phyloP scores from a whole-genome alignment of 2,888 invertebrate genomes.

The Beris morrisii region DNA sequence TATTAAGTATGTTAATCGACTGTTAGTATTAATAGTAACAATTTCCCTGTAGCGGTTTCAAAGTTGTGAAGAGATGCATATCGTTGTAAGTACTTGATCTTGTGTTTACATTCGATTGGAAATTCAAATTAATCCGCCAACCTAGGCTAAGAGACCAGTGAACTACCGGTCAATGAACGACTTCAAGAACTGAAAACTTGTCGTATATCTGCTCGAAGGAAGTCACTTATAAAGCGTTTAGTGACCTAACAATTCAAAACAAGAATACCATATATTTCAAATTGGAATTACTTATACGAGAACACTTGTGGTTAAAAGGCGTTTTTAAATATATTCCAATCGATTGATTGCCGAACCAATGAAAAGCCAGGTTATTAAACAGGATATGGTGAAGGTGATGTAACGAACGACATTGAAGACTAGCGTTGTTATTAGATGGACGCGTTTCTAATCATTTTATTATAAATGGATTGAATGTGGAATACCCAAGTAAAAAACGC shows the following conservation, averaged over 20 bases:
- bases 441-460: too few species aligned
- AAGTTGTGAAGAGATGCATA: constrained; percentile 13
- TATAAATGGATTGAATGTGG: too few species aligned
- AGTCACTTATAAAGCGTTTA: too few species aligned
- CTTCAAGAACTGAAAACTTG: constrained; percentile 19
- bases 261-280: too few species aligned
- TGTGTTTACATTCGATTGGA: constrained; percentile 30
- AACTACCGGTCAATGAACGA: constrained; percentile 31
- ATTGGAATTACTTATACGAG: too few species aligned
- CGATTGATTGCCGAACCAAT: neutral
- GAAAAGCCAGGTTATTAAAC: neutral
- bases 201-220: too few species aligned
- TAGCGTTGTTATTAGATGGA: too few species aligned
- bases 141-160: constrained; percentile 27
- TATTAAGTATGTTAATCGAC: constrained; percentile 15
- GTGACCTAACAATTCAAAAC: too few species aligned
- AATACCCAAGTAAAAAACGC: too few species aligned
- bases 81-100: constrained; percentile 23
- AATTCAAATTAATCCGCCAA: constrained; percentile 32
- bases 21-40: constrained; percentile 9
- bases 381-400: too few species aligned
- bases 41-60: constrained; percentile 7
- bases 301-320: neutral
- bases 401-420: too few species aligned
- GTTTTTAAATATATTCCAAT: neutral